Base-by-base conservation (phyloP, 2,113 vertebrate genomes). In the Tragelaphus strepsiceros region DNA sequence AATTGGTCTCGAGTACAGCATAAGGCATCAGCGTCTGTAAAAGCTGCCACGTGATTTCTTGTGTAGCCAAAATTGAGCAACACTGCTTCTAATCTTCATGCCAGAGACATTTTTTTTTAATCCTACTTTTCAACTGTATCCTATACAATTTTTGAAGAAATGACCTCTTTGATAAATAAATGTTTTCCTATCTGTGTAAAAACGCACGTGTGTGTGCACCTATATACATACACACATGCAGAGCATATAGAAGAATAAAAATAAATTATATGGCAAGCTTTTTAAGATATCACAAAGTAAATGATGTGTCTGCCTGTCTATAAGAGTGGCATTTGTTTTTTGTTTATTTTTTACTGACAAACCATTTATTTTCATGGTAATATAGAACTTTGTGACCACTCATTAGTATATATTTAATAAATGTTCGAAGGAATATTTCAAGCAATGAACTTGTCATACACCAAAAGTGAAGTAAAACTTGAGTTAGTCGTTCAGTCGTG, bases 221-320 rank as follows among this genome's bases (percentile, higher is more conserved):
- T 14, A 53, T 6, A 67, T 46, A 56, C 2, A 78, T 21, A 53
- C 8, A 56, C 7, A 43, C 39, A 64, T 78, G 8, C 30, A 83
- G 32, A 89, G 16, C 26, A 28, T 82, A 32, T 26, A 54, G 32
- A 96, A 62, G 22, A 94, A 96, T 86, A 62, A 96, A 97, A 96
- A 64, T 88, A 61, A 95, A 80, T 74, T 78, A 46, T 39, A 51
- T 43, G 59, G 39, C 35, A 93, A 80, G n/a, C 24, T 90, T 89
- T 95, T 84, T 28, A 83, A 67, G n/a, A 14, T 19, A 58, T 30
- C 32, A 53, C 78, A 90, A 84, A 94, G 58, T 81, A 61, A 86
- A 81, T 91, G 62, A 56, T 61, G 16, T 81, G 21, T 16, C 12
- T 85, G 24, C 12, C 4, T 92, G 22, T 81, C n/a, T 96, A 0